Conservation (phyloP, 2,888 invertebrate genomes). For the Xiphydria camelus region DNA sequence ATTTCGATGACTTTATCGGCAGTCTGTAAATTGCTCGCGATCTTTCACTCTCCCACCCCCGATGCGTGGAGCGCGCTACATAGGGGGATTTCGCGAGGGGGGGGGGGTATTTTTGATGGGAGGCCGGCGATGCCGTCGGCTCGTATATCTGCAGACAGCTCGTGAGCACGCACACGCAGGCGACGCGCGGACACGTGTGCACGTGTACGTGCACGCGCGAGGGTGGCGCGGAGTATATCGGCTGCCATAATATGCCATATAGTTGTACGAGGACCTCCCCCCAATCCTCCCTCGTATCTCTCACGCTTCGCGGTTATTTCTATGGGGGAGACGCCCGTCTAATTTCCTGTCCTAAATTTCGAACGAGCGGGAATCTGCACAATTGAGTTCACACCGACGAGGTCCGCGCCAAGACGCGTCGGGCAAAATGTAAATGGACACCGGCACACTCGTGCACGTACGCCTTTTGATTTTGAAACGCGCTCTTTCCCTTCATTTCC, state of each 20-base stretch:
- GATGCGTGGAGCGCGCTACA: not conserved
- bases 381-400: slow-evolving; percentile 50
- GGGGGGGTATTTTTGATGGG: not conserved
- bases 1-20: not conserved
- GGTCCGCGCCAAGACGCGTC: slow-evolving; percentile 7
- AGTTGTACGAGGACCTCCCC: slow-evolving; percentile 3
- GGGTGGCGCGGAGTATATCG: slow-evolving; percentile 4
- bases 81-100: not conserved
- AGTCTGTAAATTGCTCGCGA: not conserved
- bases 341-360: slow-evolving; percentile 58
- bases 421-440: slow-evolving; percentile 29
- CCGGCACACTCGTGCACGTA: too few species aligned
- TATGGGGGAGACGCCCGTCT: slow-evolving; percentile 52
- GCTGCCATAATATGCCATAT: slow-evolving; percentile 6
- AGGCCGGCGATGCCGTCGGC: not conserved
- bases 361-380: slow-evolving; percentile 55
- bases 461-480: too few species aligned
- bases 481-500: not conserved
- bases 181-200: slow-evolving; percentile 19
- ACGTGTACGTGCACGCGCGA: slow-evolving; percentile 22
- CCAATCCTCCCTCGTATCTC: slow-evolving; percentile 45
- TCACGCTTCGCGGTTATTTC: slow-evolving; percentile 56
- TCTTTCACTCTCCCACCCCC: not conserved
- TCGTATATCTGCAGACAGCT: not conserved
- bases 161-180: not conserved